Base-by-base conservation (phyloP, 2,888 invertebrate species). In the Lasioglossum marginatum region DNA sequence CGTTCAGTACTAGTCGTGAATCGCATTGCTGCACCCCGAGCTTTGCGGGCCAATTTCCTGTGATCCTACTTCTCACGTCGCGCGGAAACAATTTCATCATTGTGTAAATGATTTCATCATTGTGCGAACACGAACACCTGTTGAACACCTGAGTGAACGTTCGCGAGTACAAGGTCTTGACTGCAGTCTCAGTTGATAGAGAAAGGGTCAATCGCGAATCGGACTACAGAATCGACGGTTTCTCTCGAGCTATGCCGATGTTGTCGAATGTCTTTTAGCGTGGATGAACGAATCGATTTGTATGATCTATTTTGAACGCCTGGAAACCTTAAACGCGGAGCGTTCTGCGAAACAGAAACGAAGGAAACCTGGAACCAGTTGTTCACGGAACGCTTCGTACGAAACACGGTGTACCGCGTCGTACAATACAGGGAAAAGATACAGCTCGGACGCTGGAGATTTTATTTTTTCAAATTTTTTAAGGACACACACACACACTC, bases 381-480 rank as follows among this genome's bases (percentile, higher is more conserved):
- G n/a, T 34, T 52, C 68, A 10, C n/a, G 48, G 48, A n/a, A 52
- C 77, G 48, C 27, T n/a, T 45, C 48, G 77, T 37, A 31, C 37
- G 40, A 43, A 40, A 57, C 23, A n/a, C 71, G 72, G 60, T 48
- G 60, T 10, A 74, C 48, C 31, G 23, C 57, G 73, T 40, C 70
- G 81, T 31, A 78, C 57, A 37, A 86, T 87, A 84, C 86, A 87
- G 83, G 87, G 83, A 87, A 81, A 72, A 73, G 72, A 81, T 72
- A 81, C 83, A 80, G 77, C 87, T 72, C 43, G 52, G 43, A 79
- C 68, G 86, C 79, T 87, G 84, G 57, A 83, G 10, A 90, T 81
- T 48, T 90, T 90, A 90, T 90, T 90, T 90, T 90, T 90, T 81
- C 88, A 90, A 87, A 84, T 84, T 90, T 89, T 84, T 84, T 78